phyloP scores from a whole-genome alignment of 2,888 invertebrate species.

The Salpingus planirostris region DNA sequence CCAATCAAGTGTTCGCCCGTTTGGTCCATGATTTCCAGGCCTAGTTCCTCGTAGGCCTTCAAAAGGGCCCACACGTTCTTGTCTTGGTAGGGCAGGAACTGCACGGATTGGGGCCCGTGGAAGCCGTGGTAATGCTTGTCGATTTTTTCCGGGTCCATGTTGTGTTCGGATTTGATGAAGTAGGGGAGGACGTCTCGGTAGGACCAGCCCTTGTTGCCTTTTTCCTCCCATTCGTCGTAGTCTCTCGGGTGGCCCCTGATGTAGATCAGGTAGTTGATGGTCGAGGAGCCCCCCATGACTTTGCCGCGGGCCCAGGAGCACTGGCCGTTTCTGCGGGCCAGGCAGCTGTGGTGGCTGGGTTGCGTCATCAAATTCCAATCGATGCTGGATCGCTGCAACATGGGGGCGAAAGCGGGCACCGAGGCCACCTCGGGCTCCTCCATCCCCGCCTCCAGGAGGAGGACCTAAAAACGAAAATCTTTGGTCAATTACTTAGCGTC shows the following conservation, averaged over 20 bases:
- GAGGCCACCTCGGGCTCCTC: slow-evolving; percentile 59
- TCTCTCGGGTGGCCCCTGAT: slow-evolving; percentile 51
- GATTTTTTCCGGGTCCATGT: slow-evolving; percentile 45
- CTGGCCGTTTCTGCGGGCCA: slow-evolving; percentile 48
- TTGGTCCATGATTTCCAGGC: slow-evolving; percentile 50
- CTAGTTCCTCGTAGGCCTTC: slow-evolving; percentile 53
- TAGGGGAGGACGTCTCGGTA: slow-evolving; percentile 59
- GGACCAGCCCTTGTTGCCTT: slow-evolving; percentile 56
- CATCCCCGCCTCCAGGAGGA: slow-evolving; percentile 57
- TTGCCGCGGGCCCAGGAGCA: slow-evolving; percentile 56
- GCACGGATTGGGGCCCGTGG: slow-evolving; percentile 56
- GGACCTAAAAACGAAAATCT: slow-evolving; percentile 49
- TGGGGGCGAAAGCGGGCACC: slow-evolving; percentile 56
- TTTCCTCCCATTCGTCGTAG: slow-evolving; percentile 56
- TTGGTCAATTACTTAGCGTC: no score
- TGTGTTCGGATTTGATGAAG: slow-evolving; percentile 59
- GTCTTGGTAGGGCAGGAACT: slow-evolving; percentile 55
- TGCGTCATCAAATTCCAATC: slow-evolving; percentile 66
- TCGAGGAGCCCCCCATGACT: slow-evolving; percentile 59
- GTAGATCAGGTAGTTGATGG: slow-evolving; percentile 60
- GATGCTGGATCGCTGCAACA: slow-evolving; percentile 51
- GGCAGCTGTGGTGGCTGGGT: slow-evolving; percentile 52
- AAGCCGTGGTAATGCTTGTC: slow-evolving; percentile 50
- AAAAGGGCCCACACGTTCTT: slow-evolving; percentile 48
- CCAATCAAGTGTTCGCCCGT: slow-evolving; percentile 53